These are phyloP conservation scores for Dasypogon diadema DNA, from an alignment of 2,888 invertebrate genomes.

Conservation along the genomic window DNA sequence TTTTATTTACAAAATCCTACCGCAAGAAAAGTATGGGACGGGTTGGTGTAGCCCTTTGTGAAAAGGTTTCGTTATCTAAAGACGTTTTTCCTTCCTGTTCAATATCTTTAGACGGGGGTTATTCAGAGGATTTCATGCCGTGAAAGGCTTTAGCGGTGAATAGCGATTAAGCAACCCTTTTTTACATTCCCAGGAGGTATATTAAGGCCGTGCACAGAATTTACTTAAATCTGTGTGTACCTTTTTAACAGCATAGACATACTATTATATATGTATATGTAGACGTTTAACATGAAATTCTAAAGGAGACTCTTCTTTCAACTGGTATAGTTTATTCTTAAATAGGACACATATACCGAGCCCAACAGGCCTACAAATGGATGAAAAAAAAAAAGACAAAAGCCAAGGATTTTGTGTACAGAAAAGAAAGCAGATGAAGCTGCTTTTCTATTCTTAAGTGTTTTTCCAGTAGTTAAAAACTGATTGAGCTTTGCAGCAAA, in stretches of 20 bases:
- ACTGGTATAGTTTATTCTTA: conserved; percentile 17
- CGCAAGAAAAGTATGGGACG: not conserved
- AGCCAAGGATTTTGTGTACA: not conserved
- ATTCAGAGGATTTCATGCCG: conserved; percentile 7
- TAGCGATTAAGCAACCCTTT: conserved; percentile 42
- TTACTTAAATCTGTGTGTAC: not conserved
- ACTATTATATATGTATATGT: not conserved
- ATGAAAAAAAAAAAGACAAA: conserved; percentile 5
- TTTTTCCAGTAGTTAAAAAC: conserved; percentile 16
- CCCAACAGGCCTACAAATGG: not conserved
- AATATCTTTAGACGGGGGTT: conserved; percentile 22
- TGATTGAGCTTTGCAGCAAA: conserved; percentile 28
- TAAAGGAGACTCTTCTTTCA: not conserved
- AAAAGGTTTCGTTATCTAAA: conserved; percentile 29
- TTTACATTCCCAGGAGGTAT: conserved; percentile 10
- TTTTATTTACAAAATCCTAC: conserved; percentile 40
- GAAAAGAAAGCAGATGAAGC: not conserved
- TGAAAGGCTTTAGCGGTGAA: conserved; percentile 21
- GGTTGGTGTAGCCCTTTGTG: conserved; percentile 6
- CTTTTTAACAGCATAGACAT: not conserved
- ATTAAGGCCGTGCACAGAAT: conserved; percentile 24
- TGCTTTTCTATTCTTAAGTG: not conserved
- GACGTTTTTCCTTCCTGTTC: conserved; percentile 35
- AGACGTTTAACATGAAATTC: not conserved
- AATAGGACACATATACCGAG: not conserved